Evolutionary conservation across 2,113 vertebrate species (phyloP), one percentile per base, ranked within the genome.

Genomic region (Rhinogobius similis): DNA sequence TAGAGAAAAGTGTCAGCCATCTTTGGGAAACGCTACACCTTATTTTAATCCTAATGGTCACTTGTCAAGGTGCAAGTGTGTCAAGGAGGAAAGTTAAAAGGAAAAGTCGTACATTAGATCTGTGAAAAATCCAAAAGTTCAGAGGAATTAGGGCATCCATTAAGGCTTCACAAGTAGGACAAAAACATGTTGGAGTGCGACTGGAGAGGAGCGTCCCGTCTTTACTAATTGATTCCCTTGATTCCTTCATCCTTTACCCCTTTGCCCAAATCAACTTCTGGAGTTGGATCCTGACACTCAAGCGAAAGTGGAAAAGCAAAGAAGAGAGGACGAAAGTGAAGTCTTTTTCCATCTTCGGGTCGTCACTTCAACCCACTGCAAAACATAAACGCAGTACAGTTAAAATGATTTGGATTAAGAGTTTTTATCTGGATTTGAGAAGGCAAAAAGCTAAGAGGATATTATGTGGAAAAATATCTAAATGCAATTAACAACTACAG

Each of bases 1-100:
- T 82, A 66, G 10, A 53, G 23, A 36, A 39, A 71, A 72, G 38
- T 65, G 55, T 72, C 50, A 80, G 53, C 66, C 27, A 18, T n/a
- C 55, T 58, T 32, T 68, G 56, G 65, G 69, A 55, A 36, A 36
- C 9, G 5, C 5, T 36, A 36, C 32, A 36, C 32, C 32, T 36
- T 36, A 7, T 36, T 36, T 7, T 7, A 36, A 36, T 36, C 48
- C 21, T 75, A 43, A 59, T 36, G 26, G 48, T 62, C 58, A 64
- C 8, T 61, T 69, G 65, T 65, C 41, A 64, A 23, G 10, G 36
- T 58, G 26, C 26, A 48, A 62, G 26, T 26, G 43, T 39, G 27
- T 9, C 14, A 14, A 73, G 43, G 18, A 20, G 16, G 8, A 20
- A 59, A 59, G 27, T 32, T 10, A 41, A 7, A 62, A 12, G 20